phyloP scores from a whole-genome alignment of 2,113 vertebrate genomes.

The Thinocorus orbignyianus region DNA sequence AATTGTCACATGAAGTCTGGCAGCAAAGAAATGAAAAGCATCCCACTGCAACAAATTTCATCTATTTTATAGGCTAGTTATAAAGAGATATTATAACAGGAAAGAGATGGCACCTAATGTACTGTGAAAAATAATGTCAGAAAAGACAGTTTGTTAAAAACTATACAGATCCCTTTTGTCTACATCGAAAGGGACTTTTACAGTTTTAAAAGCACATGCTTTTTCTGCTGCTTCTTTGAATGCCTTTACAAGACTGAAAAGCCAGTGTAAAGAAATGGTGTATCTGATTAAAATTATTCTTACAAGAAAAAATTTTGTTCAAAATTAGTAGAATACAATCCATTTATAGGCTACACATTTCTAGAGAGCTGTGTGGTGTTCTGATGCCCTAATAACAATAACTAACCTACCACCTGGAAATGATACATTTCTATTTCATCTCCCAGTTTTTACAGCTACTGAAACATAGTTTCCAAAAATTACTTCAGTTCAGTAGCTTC shows the following conservation, averaged over 20 bases:
- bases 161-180: not conserved
- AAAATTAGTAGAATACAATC: not conserved
- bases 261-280: not conserved
- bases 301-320: not conserved
- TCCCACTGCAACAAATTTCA: slow-evolving; percentile 8
- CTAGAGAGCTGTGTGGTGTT: not conserved
- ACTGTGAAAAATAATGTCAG: slow-evolving; percentile 7
- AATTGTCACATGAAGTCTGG: not conserved
- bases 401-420: not conserved
- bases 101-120: slow-evolving; percentile 3
- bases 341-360: not conserved
- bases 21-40: slow-evolving; percentile 21
- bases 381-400: not conserved
- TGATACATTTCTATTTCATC: not conserved
- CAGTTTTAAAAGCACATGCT: not conserved
- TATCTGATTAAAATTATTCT: not conserved
- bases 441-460: not conserved
- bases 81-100: not conserved
- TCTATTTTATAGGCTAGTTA: slow-evolving; percentile 5
- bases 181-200: not conserved
- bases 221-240: not conserved
- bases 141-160: slow-evolving; percentile 13
- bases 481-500: not conserved
- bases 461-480: not conserved
- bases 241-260: not conserved